Percentiles rank a stretch among this genome's conserved stretches.
These are phyloP conservation scores for Sebastes nivosus DNA, from an alignment of 2,797 vertebrate genomes.

Conservation along the genomic window DNA sequence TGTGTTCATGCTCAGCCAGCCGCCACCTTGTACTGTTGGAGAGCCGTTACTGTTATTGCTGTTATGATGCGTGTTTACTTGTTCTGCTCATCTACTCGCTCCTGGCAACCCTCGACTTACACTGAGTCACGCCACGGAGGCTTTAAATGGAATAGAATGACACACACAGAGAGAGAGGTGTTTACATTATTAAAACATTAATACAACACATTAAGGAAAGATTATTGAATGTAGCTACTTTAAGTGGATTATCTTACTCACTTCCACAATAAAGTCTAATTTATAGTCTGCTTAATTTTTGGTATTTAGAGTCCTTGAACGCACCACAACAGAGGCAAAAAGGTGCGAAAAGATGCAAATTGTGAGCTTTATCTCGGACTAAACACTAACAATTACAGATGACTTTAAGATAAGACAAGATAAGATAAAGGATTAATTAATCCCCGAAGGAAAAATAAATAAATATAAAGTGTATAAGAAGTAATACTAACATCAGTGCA, in stretches of 20 bases:
- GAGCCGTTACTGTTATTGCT: constrained; percentile 6
- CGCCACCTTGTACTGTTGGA: not conserved
- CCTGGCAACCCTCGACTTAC: constrained; percentile 7
- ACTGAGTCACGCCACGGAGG: not conserved
- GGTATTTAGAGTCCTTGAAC: not conserved
- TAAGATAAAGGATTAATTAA: no score
- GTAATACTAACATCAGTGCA: no score
- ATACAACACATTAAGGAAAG: not conserved
- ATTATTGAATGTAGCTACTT: not conserved
- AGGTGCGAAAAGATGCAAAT: not conserved
- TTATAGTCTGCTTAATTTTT: not conserved
- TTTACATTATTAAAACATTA: constrained; percentile 7
- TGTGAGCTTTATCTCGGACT: not conserved
- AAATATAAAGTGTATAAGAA: no score
- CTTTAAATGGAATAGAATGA: not conserved
- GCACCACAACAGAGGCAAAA: not conserved
- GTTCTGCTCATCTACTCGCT: constrained; percentile 27
- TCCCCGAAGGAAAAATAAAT: no score
- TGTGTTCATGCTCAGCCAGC: not conserved
- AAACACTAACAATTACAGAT: not conserved
- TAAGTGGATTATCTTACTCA: not conserved
- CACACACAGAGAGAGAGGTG: not conserved
- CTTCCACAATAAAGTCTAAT: not conserved
- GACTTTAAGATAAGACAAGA: not conserved
- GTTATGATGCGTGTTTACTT: constrained; percentile 25